phyloP scores from a whole-genome alignment of 2,888 invertebrate species.

The Cantharis rustica region DNA sequence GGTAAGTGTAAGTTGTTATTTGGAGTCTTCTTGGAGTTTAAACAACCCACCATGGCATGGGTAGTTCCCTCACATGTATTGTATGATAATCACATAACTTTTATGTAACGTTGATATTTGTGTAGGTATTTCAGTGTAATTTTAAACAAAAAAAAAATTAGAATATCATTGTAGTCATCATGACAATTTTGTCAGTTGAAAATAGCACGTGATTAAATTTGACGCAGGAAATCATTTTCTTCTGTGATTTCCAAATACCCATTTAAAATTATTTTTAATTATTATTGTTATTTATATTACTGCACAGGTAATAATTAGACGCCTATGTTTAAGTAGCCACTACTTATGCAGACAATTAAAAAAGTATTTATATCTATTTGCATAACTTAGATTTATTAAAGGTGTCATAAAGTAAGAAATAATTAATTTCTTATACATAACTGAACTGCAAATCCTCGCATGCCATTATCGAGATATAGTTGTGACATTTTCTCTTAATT shows the following conservation, averaged over 20 bases:
- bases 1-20: conserved; percentile 36
- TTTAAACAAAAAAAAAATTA: conserved; percentile 13
- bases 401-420: conserved; percentile 18
- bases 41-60: conserved; percentile 29
- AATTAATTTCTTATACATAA: conserved; percentile 17
- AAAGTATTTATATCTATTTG: conserved; percentile 22
- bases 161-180: conserved; percentile 1
- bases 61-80: conserved; percentile 26
- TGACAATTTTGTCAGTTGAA: background rate
- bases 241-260: background rate
- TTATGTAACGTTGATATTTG: conserved; percentile 16
- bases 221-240: background rate
- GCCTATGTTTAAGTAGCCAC: background rate
- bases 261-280: background rate
- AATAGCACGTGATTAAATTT: background rate
- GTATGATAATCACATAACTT: conserved; percentile 32
- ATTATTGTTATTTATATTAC: background rate
- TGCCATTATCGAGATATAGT: conserved; percentile 17
- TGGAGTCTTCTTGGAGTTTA: conserved; percentile 35
- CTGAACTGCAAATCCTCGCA: conserved; percentile 14
- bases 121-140: conserved; percentile 18
- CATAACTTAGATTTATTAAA: conserved; percentile 22
- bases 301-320: background rate
- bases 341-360: conserved; percentile 5
- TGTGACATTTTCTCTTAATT: conserved; percentile 25